Evolutionary conservation across 2,888 invertebrate genomes (phyloP), one percentile per base, ranked within the genome.

Genomic region (Caenorhabditis panamensis): DNA sequence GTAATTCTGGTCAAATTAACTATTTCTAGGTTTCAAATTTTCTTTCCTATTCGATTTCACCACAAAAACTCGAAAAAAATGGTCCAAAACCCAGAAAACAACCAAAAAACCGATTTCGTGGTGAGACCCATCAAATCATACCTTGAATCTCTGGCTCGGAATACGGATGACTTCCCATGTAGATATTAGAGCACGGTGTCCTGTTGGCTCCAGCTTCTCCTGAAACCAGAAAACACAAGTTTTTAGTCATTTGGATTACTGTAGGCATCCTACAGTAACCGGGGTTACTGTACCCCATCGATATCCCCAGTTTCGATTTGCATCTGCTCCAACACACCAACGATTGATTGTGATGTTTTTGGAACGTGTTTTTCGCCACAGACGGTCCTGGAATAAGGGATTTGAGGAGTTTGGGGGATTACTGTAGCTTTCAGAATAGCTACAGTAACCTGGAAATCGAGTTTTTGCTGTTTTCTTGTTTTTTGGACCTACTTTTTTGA

Each of bases 311-410:
- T 90, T 87, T 2, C 91, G 64, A 73, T 90, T 90, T 13, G 89
- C 89, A 68, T 90, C 90, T 0, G 89, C 89, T n/a, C 90, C 90
- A 11, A 86, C 81, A 69, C 90, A 90, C 87, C 87, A 89, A 44
- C 83, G 83, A 82, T 84, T 88, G 3, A 84, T 76, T 0, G 87
- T 88, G 6, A 61, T 77, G 75, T 90, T 88, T n/a, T 78, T 72
- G 5, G 89, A 89, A 0, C 91, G 83, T 3, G 90, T 91, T 76
- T 90, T 90, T 13, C 90, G 79, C 90, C 90, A 90, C 6, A 91
- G 77, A 6, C 90, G 86, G 66, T 90, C 90, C 86, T 88, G 36
- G 47, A 83, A 36, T 31, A n/a, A n/a, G n/a, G n/a, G n/a, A n/a
- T n/a, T n/a, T n/a, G n/a, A n/a, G n/a, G n/a, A n/a, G n/a, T 24